Base-by-base conservation (phyloP, 2,888 invertebrate genomes). In the Sminthurides aquaticus region DNA sequence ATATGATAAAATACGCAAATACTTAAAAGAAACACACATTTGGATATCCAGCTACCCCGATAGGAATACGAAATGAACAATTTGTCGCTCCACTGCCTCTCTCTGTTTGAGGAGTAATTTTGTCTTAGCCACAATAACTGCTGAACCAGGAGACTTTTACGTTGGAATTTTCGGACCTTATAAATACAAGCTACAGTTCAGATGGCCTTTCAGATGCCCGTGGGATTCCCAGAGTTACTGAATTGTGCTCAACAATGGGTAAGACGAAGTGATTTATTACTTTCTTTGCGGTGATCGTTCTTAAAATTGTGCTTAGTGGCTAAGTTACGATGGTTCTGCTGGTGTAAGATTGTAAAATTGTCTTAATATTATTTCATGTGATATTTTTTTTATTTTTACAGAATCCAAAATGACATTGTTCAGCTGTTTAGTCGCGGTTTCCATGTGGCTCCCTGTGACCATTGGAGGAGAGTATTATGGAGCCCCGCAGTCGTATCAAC, bases 401-500 rank as follows among this genome's bases (percentile, higher is more conserved):
- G 65, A 60, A 27, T 57, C 24, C 67, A 71, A 69, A 63, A 71
- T 71, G 71, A 69, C 59, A 65, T 68, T 67, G 65, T 67, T 71
- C 60, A 61, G 59, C 61, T 64, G 57, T 43, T 57, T 67, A 57
- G 66, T 69, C 66, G 65, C 68, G 66, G 66, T 71, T 57, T 69
- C 68, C 66, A 61, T 68, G 71, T 69, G 67, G 66, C 69, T 71
- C 65, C 68, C 69, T 67, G 69, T 63, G 64, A 63, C 68, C 60
- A 49, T 67, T 66, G 71, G 71, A 60, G 64, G 60, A 20, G 57
- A 63, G 24, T 60, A 62, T 55, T 65, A 67, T 67, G 70, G 68
- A 57, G 65, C 28, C 15, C 26, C 48, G n/a, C 49, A 60, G 20
- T n/a, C 27, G 27, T 48, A 57, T 18, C 43, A 5, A 34, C 15